A percentile compares a stretch with the other conserved stretches of the same genome.
Evolutionary conservation across 1,140 invertebrate species (phyloP).

Genomic region (Polypedilum vanderplanki): DNA sequence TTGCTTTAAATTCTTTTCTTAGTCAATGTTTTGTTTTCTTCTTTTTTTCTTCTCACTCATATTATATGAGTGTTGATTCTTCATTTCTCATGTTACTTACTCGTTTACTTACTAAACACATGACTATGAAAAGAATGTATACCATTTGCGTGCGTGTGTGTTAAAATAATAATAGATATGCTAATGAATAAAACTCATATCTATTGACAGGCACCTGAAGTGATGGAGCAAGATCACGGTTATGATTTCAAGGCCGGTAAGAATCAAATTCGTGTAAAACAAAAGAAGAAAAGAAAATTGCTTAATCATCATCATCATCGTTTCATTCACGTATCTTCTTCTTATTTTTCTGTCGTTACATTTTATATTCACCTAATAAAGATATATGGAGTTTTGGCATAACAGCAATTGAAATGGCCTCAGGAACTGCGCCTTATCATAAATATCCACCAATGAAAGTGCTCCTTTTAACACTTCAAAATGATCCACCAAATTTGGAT

Average conservation of each 20-base stretch:
- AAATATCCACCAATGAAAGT: conserved; percentile 99
- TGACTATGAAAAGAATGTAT: conserved; percentile 21
- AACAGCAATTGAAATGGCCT: conserved; percentile 97
- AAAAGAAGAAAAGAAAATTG: too few species aligned
- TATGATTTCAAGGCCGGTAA: conserved; percentile 92
- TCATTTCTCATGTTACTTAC: too few species aligned
- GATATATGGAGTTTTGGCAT: conserved; percentile 99
- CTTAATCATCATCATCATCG: too few species aligned
- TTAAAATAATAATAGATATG: not conserved
- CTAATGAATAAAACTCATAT: conserved; percentile 5
- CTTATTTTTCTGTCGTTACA: too few species aligned
- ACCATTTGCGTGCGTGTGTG: conserved; percentile 15
- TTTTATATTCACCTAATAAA: not conserved
- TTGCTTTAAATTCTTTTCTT: too few species aligned
- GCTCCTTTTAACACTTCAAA: conserved; percentile 94
- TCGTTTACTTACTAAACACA: not conserved
- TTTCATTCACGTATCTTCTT: too few species aligned
- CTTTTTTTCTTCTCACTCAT: too few species aligned
- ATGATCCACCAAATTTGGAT: conserved; percentile 95
- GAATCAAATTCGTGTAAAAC: not conserved
- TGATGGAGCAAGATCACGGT: conserved; percentile 98
- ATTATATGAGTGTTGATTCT: too few species aligned
- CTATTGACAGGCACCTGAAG: conserved; percentile 73
- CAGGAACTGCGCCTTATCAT: conserved; percentile 96
- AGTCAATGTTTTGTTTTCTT: too few species aligned